These are phyloP conservation scores for Zoanthus sansibaricus DNA, from an alignment of 92 coral and sea anemone species.

Conservation along the genomic window DNA sequence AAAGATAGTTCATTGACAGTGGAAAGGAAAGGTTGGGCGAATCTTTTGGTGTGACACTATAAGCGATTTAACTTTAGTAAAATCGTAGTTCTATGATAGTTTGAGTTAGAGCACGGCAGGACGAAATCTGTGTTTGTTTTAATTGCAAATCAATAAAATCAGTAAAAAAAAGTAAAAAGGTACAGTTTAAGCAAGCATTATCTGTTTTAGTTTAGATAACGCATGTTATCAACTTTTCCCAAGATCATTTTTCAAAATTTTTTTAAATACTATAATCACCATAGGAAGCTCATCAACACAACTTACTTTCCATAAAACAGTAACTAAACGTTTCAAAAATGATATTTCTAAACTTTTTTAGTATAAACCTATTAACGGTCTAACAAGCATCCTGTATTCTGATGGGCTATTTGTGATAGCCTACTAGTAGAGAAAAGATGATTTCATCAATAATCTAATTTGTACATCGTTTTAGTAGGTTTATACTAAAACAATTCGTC, in stretches of 20 bases:
- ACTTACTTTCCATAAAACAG: too few species aligned
- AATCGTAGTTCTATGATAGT: slow-evolving; percentile 39
- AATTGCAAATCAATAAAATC: background rate
- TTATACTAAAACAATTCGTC: too few species aligned
- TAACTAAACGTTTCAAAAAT: too few species aligned
- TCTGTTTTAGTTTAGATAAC: background rate
- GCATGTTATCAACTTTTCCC: background rate
- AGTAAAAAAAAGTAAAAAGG: background rate
- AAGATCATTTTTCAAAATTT: background rate
- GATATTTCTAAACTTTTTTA: too few species aligned
- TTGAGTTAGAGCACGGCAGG: background rate
- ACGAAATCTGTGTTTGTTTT: slow-evolving; percentile 18
- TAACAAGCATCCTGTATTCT: too few species aligned
- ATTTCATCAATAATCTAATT: too few species aligned
- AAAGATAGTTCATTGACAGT: background rate
- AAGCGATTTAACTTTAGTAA: slow-evolving; percentile 33
- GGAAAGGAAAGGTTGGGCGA: slow-evolving; percentile 52
- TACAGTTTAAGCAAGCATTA: background rate
- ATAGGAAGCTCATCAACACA: background rate
- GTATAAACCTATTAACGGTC: too few species aligned
- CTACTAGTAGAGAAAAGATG: too few species aligned
- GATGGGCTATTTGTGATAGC: too few species aligned
- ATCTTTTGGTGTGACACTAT: slow-evolving; percentile 51
- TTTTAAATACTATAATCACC: background rate
- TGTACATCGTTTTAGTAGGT: too few species aligned